Evolutionary conservation across 2,797 vertebrate species (phyloP), one percentile per base, ranked within the genome.

Genomic region (Fistularia tabacaria): DNA sequence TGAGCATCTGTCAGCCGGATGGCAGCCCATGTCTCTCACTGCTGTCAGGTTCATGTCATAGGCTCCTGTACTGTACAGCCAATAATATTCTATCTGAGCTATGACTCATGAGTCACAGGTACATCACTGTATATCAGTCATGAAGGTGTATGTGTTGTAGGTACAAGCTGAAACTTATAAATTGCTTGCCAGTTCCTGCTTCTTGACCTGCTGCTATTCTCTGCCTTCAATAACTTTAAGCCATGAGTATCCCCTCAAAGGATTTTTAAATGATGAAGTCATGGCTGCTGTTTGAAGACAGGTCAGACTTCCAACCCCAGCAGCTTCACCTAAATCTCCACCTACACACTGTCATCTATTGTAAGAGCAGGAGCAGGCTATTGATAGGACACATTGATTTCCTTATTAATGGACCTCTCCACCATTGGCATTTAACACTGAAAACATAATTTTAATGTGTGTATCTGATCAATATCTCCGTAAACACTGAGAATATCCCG

Each of bases 371-470:
- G 83, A 81, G 71, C 83, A 76, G 87, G 81, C 69, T 85, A 92
- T 93, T 86, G 92, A 91, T 88, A 89, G 72, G 53, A 8, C 7
- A 8, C 60, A 95, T 93, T 78, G 93, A 96, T 94, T 92, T 89
- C 65, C 90, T 93, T 92, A 97, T 95, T 94, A 94, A 95, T 93
- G 92, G 79, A 92, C 88, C 90, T 92, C 84, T 90, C 76, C 56
- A 81, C 86, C 87, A 93, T 91, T 91, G 90, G 76, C 83, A 12
- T 92, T 92, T 91, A 85, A 91, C 81, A 70, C 86, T 84, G 89
- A 86, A 88, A 84, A 93, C 91, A 93, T 93, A 76, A 94, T 95
- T 95, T 94, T 93, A 94, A 93, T 93, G 91, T 90, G 90, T 89
- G 79, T 84, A 54, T 25, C 2, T 91, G 91, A 94, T 94, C 94